Evolutionary conservation across 2,113 vertebrate genomes (phyloP).

Genomic region (Bos javanicus): DNA sequence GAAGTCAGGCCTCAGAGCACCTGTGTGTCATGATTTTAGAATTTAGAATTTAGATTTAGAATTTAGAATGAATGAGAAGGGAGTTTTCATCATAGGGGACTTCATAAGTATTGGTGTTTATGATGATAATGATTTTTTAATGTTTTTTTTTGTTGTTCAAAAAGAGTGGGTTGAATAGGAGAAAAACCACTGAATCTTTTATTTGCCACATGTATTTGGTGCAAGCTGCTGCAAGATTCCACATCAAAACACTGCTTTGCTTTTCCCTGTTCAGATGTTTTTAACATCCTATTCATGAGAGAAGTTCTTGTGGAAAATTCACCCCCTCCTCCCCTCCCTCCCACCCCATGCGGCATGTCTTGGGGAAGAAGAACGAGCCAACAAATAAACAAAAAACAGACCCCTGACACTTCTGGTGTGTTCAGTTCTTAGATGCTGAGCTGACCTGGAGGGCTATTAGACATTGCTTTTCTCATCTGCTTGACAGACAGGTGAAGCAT

Average conservation of each 20-base stretch:
- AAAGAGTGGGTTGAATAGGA: neutral
- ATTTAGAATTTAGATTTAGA: neutral
- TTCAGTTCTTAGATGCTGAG: neutral
- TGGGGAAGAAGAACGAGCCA: neutral
- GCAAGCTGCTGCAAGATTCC: neutral
- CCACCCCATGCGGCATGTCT: neutral
- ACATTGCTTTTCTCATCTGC: neutral
- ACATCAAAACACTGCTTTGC: neutral
- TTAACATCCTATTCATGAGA: slow-evolving; percentile 23
- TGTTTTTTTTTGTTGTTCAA: neutral
- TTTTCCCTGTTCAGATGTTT: neutral
- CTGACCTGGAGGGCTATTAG: neutral
- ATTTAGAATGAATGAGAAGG: neutral
- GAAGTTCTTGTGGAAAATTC: neutral
- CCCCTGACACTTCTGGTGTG: neutral
- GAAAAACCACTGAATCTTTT: neutral
- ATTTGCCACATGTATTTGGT: neutral
- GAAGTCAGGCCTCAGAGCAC: neutral
- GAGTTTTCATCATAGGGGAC: neutral
- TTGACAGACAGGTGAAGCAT: neutral
- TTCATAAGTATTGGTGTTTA: neutral
- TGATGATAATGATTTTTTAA: neutral
- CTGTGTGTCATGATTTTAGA: neutral
- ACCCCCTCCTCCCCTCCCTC: neutral
- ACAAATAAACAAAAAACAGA: neutral